Evolutionary conservation across 1,140 invertebrate genomes (phyloP).

Genomic region (Trinorchestia longiramus): DNA sequence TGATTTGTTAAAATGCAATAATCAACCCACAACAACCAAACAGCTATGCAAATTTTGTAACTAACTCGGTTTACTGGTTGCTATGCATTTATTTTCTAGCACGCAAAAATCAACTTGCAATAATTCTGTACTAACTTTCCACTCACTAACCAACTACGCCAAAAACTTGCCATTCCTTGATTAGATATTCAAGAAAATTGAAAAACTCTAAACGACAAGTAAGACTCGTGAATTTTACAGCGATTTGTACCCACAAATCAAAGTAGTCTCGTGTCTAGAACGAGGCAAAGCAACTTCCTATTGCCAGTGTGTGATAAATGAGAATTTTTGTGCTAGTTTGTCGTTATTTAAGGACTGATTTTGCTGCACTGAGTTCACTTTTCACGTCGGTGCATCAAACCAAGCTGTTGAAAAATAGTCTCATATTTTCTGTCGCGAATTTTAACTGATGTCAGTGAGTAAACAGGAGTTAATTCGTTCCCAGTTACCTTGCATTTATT

Average conservation of each 20-base stretch:
- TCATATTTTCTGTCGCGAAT: background rate
- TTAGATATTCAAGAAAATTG: background rate
- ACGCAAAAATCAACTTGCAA: too few species aligned
- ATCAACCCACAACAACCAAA: too few species aligned
- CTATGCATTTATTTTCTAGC: too few species aligned
- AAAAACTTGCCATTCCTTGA: too few species aligned
- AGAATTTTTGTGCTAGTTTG: background rate
- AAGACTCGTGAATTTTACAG: background rate
- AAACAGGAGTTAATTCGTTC: background rate
- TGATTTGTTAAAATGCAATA: too few species aligned
- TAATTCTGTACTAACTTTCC: too few species aligned
- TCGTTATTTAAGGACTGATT: background rate
- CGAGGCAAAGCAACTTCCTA: background rate
- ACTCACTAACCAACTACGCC: too few species aligned
- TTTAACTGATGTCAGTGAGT: background rate
- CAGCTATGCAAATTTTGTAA: too few species aligned
- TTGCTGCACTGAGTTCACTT: background rate
- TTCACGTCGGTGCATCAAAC: background rate
- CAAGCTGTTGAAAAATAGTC: background rate
- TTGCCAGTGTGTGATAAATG: background rate
- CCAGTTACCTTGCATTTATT: background rate
- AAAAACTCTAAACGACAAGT: background rate
- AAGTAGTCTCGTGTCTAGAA: background rate
- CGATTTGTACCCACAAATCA: background rate
- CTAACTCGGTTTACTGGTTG: too few species aligned